Conservation (phyloP, 2,888 invertebrate species). For the Drosophila atripex region DNA sequence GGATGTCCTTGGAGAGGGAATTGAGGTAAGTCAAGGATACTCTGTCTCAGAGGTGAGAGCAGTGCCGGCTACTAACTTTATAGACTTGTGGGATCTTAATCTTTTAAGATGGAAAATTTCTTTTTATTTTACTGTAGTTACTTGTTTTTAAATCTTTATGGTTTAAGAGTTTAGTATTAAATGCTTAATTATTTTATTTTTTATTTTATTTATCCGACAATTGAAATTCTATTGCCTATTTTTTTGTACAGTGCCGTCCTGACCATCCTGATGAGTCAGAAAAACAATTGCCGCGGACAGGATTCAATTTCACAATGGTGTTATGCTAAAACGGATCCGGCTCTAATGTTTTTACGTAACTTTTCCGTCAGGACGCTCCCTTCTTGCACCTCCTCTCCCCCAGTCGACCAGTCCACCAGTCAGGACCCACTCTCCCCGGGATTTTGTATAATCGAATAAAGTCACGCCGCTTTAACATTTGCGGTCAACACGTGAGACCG, state of each 20-base stretch:
- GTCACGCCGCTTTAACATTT: constrained; percentile 77
- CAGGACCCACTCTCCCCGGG: background rate
- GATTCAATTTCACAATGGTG: constrained; percentile 68
- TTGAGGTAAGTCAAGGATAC: background rate
- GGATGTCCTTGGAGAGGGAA: background rate
- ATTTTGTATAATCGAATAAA: constrained; percentile 70
- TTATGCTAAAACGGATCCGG: constrained; percentile 61
- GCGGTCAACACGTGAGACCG: constrained; percentile 54
- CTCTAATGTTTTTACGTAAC: constrained; percentile 72
- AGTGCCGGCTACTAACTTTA: too few species aligned
- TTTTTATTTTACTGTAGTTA: too few species aligned
- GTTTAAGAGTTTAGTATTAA: background rate
- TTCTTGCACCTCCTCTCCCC: background rate
- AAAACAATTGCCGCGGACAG: constrained; percentile 18
- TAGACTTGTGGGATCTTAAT: too few species aligned
- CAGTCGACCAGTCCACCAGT: too few species aligned
- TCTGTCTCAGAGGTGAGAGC: too few species aligned
- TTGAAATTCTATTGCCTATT: background rate
- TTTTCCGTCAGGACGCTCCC: constrained; percentile 27
- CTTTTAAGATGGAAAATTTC: too few species aligned
- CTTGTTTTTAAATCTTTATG: too few species aligned
- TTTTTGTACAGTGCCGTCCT: background rate
- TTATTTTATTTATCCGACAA: background rate
- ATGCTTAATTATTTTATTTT: background rate
- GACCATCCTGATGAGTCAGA: background rate